Evolutionary conservation across 2,113 vertebrate species (phyloP).

Genomic region (Thermophis baileyi): DNA sequence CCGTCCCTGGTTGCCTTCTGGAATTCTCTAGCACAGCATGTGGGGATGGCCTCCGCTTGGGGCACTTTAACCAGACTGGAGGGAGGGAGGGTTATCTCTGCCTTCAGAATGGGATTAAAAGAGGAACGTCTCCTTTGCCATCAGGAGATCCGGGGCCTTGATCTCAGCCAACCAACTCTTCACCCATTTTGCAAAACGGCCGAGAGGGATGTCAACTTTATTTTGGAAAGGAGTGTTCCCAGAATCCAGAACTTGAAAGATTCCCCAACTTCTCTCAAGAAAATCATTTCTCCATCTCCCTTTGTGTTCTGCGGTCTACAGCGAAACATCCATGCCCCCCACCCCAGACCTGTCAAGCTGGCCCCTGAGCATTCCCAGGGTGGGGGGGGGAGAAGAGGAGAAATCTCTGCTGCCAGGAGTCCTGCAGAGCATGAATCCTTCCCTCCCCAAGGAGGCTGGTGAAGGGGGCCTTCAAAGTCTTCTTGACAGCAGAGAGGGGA

Average conservation of each 20-base stretch:
- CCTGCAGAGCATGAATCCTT: not conserved
- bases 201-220: not conserved
- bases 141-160: not conserved
- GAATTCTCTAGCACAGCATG: not conserved
- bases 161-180: not conserved
- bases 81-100: not conserved
- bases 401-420: not conserved
- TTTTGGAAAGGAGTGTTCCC: not conserved
- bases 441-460: not conserved
- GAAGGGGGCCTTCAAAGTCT: not conserved
- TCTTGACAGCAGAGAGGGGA: not conserved
- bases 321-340: not conserved
- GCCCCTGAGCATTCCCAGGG: fast-evolving
- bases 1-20: not conserved
- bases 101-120: not conserved
- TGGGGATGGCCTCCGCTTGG: not conserved
- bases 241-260: not conserved
- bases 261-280: not conserved
- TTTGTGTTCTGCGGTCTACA: not conserved
- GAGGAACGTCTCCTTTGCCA: not conserved
- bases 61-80: not conserved
- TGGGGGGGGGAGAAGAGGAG: fast-evolving
- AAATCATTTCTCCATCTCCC: not conserved
- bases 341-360: not conserved
- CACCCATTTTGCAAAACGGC: not conserved